Percentiles rank a stretch among this genome's conserved stretches.
phyloP scores from a whole-genome alignment of 2,113 vertebrate species.

The Salvelinus alpinus region DNA sequence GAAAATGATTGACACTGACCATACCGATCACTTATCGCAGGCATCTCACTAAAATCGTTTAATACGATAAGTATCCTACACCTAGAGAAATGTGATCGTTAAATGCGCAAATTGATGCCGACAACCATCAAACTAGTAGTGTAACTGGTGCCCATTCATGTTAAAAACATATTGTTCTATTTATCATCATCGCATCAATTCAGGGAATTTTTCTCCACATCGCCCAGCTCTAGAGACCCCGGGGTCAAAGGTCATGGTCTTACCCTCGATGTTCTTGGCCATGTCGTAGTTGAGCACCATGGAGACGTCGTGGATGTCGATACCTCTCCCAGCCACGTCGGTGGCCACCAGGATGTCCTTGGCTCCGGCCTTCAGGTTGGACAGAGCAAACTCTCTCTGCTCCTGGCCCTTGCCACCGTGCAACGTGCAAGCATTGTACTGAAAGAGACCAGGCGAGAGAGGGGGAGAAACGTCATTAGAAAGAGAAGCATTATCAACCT shows the following conservation, averaged over 20 bases:
- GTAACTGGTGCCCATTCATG: too few species aligned
- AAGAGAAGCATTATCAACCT: neutral
- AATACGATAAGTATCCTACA: too few species aligned
- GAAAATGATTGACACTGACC: too few species aligned
- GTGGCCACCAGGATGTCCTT: constrained; percentile 99
- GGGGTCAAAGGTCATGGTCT: constrained; percentile 29
- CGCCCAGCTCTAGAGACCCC: too few species aligned
- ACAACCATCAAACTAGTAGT: too few species aligned
- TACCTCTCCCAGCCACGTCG: constrained; percentile 95
- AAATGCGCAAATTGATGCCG: too few species aligned
- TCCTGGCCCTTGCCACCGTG: constrained; percentile 98
- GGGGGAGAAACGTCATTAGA: neutral
- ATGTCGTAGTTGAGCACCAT: constrained; percentile 99
- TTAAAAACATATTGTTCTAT: too few species aligned
- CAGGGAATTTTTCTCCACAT: too few species aligned
- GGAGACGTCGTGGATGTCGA: constrained; percentile 97
- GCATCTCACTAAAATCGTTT: too few species aligned
- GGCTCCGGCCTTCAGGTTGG: constrained; percentile 96
- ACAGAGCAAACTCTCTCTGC: constrained; percentile 95
- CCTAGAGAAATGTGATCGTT: too few species aligned
- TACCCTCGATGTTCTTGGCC: constrained; percentile 99
- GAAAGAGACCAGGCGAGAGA: constrained; percentile 1
- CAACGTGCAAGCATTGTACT: constrained; percentile 98
- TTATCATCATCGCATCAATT: too few species aligned
- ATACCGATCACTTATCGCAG: too few species aligned